Percentiles rank a stretch among this genome's conserved stretches.
Evolutionary conservation across 2,113 vertebrate species (phyloP).

Genomic region (Mugil cephalus): DNA sequence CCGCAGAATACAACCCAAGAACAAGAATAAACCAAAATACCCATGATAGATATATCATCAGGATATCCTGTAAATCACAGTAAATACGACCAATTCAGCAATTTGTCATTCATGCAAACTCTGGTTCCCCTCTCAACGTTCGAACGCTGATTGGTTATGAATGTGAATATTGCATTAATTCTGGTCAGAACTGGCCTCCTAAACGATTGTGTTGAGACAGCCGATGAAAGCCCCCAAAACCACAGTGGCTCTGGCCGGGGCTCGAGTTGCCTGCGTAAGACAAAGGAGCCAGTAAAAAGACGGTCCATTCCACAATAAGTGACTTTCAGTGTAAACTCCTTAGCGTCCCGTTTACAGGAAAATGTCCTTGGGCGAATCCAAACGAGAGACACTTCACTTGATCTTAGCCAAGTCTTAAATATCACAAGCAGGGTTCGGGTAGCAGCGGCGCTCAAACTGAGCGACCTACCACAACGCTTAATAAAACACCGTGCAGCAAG

Average conservation of each 20-base stretch:
- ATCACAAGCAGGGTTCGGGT: slow-evolving; percentile 72
- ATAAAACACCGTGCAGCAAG: slow-evolving; percentile 71
- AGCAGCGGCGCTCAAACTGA: slow-evolving; percentile 61
- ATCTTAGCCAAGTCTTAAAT: slow-evolving; percentile 82
- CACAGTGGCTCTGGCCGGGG: slow-evolving; percentile 69
- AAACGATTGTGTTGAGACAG: slow-evolving; percentile 75
- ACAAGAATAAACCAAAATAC: slow-evolving; percentile 58
- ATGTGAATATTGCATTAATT: slow-evolving; percentile 79
- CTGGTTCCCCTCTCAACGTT: slow-evolving; percentile 65
- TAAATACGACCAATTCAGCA: slow-evolving; percentile 71
- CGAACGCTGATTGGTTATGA: slow-evolving; percentile 72
- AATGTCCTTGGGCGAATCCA: slow-evolving; percentile 80
- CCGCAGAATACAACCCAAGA: slow-evolving; percentile 51
- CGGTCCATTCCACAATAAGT: slow-evolving; percentile 75
- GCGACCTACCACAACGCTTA: slow-evolving; percentile 79
- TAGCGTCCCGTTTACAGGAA: slow-evolving; percentile 78
- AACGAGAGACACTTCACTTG: slow-evolving; percentile 76
- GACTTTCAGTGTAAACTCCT: slow-evolving; percentile 79
- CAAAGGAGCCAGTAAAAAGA: slow-evolving; percentile 82
- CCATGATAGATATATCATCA: slow-evolving; percentile 70
- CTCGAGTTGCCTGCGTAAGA: slow-evolving; percentile 76
- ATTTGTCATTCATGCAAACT: slow-evolving; percentile 78
- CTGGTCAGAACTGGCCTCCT: slow-evolving; percentile 76
- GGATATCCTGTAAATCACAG: slow-evolving; percentile 64
- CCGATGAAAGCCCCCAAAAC: slow-evolving; percentile 79